Conservation (phyloP, 2,888 invertebrate genomes). For the Pharmacophagus antenor region DNA sequence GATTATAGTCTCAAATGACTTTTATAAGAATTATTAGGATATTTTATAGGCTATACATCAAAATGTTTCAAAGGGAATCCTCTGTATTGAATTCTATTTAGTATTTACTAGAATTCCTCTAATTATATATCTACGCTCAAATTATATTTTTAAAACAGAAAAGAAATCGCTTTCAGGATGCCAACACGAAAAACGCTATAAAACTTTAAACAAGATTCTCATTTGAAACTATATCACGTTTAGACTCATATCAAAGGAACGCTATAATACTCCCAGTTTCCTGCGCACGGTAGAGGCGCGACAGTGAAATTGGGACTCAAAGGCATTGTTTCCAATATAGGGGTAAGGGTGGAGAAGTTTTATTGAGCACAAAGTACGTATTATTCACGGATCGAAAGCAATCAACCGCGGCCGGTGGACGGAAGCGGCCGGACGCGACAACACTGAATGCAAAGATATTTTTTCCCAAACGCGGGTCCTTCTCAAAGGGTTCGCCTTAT, state of each 20-base stretch:
- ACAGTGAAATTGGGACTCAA: slow-evolving; percentile 72
- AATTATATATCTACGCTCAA: not conserved
- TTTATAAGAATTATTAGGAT: no score
- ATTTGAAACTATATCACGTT: slow-evolving; percentile 69
- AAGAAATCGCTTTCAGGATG: slow-evolving; percentile 7
- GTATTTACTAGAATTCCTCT: not conserved
- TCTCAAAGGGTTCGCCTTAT: slow-evolving; percentile 73
- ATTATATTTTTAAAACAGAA: slow-evolving; percentile 13
- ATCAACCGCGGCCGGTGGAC: slow-evolving; percentile 60
- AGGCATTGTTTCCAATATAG: slow-evolving; percentile 78
- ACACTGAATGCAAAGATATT: slow-evolving; percentile 77
- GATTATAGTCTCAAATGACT: no score
- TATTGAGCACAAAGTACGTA: slow-evolving; percentile 78
- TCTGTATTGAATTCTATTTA: not conserved
- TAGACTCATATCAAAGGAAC: slow-evolving; percentile 72
- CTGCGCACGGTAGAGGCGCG: slow-evolving; percentile 48
- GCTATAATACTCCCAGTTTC: slow-evolving; percentile 67
- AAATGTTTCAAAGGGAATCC: no score
- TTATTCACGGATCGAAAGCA: slow-evolving; percentile 72
- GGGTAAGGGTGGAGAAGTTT: slow-evolving; percentile 66
- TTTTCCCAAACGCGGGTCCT: slow-evolving; percentile 69
- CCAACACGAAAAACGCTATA: slow-evolving; percentile 19
- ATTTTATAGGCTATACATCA: no score
- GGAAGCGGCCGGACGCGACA: slow-evolving; percentile 65
- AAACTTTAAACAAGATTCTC: slow-evolving; percentile 41